These are phyloP conservation scores for Xerus rutilus DNA, from an alignment of 2,797 vertebrate species.

Conservation along the genomic window DNA sequence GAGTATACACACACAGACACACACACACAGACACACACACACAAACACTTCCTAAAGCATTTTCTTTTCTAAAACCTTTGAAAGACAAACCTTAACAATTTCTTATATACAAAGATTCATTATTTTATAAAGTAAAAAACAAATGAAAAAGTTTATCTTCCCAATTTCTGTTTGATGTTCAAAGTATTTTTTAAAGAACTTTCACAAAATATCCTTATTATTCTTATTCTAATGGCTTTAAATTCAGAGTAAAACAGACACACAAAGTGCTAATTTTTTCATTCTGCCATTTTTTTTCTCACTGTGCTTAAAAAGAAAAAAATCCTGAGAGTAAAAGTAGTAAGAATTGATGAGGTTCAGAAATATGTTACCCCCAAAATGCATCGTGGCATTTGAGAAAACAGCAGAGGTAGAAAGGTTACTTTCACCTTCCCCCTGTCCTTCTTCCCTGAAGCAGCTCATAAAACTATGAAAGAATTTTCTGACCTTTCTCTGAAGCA, in stretches of 20 bases:
- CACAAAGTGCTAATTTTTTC: not conserved
- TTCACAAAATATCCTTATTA: not conserved
- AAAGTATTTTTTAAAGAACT: not conserved
- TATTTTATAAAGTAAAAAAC: conserved; percentile 28
- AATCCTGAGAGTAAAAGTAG: not conserved
- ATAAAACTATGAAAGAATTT: not conserved
- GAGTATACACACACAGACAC: not conserved
- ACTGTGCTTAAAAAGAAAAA: not conserved
- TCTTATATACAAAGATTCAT: not conserved
- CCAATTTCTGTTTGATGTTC: not conserved
- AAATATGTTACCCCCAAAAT: no score
- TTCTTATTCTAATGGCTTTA: not conserved
- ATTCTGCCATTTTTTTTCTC: not conserved
- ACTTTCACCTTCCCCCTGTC: not conserved
- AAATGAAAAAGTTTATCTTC: conserved; percentile 42
- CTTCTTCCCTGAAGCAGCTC: not conserved
- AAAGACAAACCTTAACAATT: not conserved
- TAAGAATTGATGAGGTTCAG: not conserved
- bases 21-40: not conserved
- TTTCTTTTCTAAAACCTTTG: not conserved
- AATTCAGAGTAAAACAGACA: not conserved
- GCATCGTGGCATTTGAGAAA: not conserved
- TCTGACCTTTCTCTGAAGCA: not conserved
- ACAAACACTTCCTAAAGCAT: not conserved
- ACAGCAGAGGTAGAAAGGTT: not conserved